These are phyloP conservation scores for Iguana delicatissima DNA, from an alignment of 2,797 vertebrate species.

Conservation along the genomic window DNA sequence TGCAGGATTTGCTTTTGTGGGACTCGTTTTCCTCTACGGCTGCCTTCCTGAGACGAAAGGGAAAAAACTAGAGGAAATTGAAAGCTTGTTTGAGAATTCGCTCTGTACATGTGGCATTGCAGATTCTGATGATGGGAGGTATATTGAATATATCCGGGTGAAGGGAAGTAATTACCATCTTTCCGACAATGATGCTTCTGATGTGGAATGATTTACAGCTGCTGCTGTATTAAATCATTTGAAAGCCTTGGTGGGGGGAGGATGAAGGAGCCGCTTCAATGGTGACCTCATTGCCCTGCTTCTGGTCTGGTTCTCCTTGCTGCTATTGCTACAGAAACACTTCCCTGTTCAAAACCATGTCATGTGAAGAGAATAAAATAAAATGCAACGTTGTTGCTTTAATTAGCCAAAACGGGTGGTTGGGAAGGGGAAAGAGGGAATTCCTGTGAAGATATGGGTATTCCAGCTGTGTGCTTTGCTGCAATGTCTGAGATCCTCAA, in stretches of 20 bases:
- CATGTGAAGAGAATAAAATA: conserved; percentile 65
- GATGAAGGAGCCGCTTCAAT: conserved; percentile 73
- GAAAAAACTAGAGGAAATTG: conserved; percentile 95
- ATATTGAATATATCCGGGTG: conserved; percentile 98
- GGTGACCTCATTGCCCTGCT: conserved; percentile 82
- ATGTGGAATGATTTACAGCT: conserved; percentile 90
- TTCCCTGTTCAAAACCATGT: conserved; percentile 72
- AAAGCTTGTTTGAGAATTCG: conserved; percentile 92
- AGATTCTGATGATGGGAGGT: conserved; percentile 94
- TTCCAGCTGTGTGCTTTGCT: conserved; percentile 37
- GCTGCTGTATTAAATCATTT: conserved; percentile 78
- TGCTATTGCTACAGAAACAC: conserved; percentile 73
- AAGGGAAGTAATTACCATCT: conserved; percentile 99
- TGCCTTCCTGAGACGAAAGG: conserved; percentile 98
- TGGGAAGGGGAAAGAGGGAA: conserved; percentile 58
- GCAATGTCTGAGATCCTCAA: conserved; percentile 44
- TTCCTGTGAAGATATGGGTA: conserved; percentile 42
- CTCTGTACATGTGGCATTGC: conserved; percentile 93
- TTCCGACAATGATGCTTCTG: conserved; percentile 98
- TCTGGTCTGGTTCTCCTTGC: conserved; percentile 81
- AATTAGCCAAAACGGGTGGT: conserved; percentile 67
- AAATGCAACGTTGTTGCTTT: conserved; percentile 65
- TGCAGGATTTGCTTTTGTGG: conserved; percentile 88
- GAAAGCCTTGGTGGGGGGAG: conserved; percentile 66
- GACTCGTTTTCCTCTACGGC: conserved; percentile 92